Evolutionary conservation across 2,888 invertebrate species (phyloP), one percentile per base, ranked within the genome.

Genomic region (Archips crataeganus): DNA sequence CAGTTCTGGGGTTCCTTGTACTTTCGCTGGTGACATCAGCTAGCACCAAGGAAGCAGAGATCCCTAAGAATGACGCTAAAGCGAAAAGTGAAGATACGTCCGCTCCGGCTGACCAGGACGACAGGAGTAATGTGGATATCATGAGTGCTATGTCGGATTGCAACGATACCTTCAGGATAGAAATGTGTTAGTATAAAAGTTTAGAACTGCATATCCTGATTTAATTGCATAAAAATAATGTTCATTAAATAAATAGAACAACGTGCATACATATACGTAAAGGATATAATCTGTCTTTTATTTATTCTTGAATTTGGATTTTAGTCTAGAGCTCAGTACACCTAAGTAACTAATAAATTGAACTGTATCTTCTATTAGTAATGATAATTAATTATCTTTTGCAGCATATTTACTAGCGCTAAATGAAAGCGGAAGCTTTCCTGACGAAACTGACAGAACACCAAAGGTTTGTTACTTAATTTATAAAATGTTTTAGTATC

Each of bases 381-480:
- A 57, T n/a, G 49, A 32, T 4, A 54, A 32, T 32, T 6, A 11
- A 32, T 32, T 57, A 3, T 11, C 36, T 62, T 70, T 88, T 86
- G 36, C 83, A 96, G 96, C 91, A 3, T 93, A 93, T 79, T 79
- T 95, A 34, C 83, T 90, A 47, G 83, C 93, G 9, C 89, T 96
- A 2, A 95, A 95, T 79, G 86, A 83, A 11, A 95, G 93, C 32
- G 96, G 95, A 13, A 94, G 93, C 66, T 93, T 96, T 72, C 93
- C 95, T 0, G 95, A 96, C 76, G 95, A 95, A 82, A 92, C 89
- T 4, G 95, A 95, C 64, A 92, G 85, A 81, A 95, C 95, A 0
- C 95, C 95, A 9, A 95, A 95, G 93, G 96, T 95, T 45, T 45
- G 45, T 11, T 11, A 45, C 11, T 45, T 45, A 11, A 45, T 1